Evolutionary conservation across 2,113 vertebrate genomes (phyloP), one percentile per base, ranked within the genome.

Genomic region (Perccottus glenii): DNA sequence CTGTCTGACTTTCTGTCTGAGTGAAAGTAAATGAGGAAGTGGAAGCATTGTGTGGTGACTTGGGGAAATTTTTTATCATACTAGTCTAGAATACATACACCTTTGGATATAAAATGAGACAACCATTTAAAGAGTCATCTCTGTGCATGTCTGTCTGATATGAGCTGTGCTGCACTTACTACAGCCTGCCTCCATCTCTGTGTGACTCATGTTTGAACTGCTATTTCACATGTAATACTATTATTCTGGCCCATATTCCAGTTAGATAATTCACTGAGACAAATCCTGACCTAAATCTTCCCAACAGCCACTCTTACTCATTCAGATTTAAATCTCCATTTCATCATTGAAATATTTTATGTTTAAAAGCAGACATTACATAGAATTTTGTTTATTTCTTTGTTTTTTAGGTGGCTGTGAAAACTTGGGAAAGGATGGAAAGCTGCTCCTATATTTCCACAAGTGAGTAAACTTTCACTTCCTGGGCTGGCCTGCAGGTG

Each of bases 401-500:
- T 32, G 70, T 5, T 73, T 49, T 16, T 8, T 51, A 80, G 78
- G 55, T 64, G 71, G 40, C 40, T 35, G 51, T 19, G 9, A 52
- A 56, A 74, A 70, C 48, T 27, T 53, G 27, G 66, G 0, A 10
- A 4, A 12, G 58, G 73, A 82, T 67, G 53, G 56, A 68, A 48
- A 69, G 60, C 38, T 47, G 35, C 52, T 33, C 32, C 55, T 51
- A 11, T 10, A 4, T 67, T 68, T 33, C 10, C 46, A 35, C 4
- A 0, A 70, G 89, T 88, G 56, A 89, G 85, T 78, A 43, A 79
- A 32, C 62, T 44, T 63, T 87, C 72, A 83, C 77, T 87, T 85
- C 80, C 81, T 72, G 64, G 55, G 46, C 43, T 70, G 69, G 68
- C 88, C 90, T 92, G 87, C 81, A 89, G 88, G 77, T 87, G 88